A percentile compares a stretch with the other conserved stretches of the same genome.
Evolutionary conservation across 2,113 vertebrate species (phyloP).

Genomic region (Macquaria ambigua): DNA sequence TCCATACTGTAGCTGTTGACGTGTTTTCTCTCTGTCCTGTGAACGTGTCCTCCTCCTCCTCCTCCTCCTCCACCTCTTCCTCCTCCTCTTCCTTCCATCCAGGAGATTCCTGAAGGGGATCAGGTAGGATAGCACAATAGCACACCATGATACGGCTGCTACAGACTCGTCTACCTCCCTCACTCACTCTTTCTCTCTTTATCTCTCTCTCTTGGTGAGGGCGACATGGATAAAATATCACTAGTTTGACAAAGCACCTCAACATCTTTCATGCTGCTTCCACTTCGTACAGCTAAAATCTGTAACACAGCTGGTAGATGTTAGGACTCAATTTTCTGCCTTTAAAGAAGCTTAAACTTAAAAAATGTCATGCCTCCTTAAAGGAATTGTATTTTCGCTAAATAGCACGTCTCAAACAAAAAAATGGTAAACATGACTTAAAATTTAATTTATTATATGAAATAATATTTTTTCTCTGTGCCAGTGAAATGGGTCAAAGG

Average conservation of each 20-base stretch:
- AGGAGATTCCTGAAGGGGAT: constrained; percentile 99
- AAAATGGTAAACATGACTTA: no score
- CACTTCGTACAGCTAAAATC: not conserved
- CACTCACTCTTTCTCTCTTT: constrained; percentile 79
- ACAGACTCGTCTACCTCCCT: constrained; percentile 74
- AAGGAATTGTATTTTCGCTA: not conserved
- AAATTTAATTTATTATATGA: no score
- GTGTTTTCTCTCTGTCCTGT: constrained; percentile 99
- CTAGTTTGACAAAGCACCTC: not conserved
- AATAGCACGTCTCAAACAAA: no score
- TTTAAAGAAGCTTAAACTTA: constrained; percentile 14
- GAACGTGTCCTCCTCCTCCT: constrained; percentile 81
- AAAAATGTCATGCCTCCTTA: not conserved
- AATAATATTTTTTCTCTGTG: not conserved
- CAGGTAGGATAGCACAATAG: constrained; percentile 93
- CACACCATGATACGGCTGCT: constrained; percentile 84
- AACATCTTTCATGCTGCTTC: not conserved
- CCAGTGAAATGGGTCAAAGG: not conserved
- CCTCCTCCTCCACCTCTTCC: constrained; percentile 54
- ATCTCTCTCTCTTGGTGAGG: constrained; percentile 48
- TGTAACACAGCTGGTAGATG: not conserved
- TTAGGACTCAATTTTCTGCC: not conserved
- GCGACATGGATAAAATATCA: constrained; percentile 52
- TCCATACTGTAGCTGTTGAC: constrained; percentile 94
- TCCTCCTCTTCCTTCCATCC: constrained; percentile 87